A percentile compares a stretch with the other conserved stretches of the same genome.
Conservation (phyloP, 2,797 vertebrate species). For the Odontamblyopus lacepedii region DNA sequence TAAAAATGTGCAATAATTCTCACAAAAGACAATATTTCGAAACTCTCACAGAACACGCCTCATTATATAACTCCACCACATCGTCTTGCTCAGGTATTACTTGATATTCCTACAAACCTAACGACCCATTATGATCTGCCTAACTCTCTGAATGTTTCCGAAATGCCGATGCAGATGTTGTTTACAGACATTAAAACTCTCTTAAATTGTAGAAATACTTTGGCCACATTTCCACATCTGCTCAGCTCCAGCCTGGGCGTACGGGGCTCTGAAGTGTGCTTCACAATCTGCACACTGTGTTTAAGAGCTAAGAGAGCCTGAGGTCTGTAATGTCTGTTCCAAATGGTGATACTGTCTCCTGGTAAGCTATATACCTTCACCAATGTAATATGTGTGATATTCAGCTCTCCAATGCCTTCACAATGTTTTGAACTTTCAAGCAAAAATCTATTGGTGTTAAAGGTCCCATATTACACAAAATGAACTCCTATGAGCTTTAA, state of each 20-base stretch:
- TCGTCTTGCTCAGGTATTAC: not conserved
- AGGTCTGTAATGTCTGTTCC: conserved; percentile 37
- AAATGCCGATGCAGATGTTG: conserved; percentile 1
- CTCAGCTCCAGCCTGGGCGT: conserved; percentile 36
- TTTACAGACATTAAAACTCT: conserved; percentile 2
- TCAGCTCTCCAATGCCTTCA: no score
- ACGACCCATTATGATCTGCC: not conserved
- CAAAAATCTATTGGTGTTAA: no score
- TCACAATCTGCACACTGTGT: conserved; percentile 44
- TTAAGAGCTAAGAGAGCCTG: conserved; percentile 24
- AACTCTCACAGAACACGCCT: no score
- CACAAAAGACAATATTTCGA: no score
- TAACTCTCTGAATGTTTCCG: not conserved
- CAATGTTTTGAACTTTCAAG: no score
- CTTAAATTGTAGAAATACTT: conserved; percentile 2
- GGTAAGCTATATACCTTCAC: no score
- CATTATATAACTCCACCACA: no score
- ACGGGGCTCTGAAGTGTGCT: conserved; percentile 35
- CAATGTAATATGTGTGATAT: no score
- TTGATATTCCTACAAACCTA: not conserved
- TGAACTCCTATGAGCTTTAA: no score
- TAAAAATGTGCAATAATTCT: no score
- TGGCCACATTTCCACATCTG: conserved; percentile 26
- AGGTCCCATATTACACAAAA: no score
- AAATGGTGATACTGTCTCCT: conserved; percentile 1